Evolutionary conservation across 2,113 vertebrate genomes (phyloP), one percentile per base, ranked within the genome.

Genomic region (Tachuris rubrigastra): DNA sequence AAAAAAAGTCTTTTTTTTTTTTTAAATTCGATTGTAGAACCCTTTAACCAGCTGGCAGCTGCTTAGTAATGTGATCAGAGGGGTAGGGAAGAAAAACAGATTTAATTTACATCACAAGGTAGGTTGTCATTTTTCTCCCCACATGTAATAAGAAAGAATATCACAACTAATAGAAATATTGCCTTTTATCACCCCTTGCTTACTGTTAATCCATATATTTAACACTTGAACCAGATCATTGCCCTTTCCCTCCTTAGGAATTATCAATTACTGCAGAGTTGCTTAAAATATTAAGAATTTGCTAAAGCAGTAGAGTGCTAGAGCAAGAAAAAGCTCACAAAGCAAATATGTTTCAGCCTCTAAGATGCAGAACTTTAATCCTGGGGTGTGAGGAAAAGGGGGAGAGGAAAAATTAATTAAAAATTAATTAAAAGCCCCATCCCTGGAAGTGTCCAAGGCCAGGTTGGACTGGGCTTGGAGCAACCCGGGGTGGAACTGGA

Each of bases 311-410:
- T 6, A 31, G 53, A 37, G 6, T 1, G 3, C 30, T 35, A 30
- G 49, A 47, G 28, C 14, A 69, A 33, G 50, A 65, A 49, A 18
- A 62, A 91, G 24, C 47, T 53, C 28, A 5, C 20, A 22, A 44
- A 47, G 37, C 28, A 27, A 56, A 17, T 20, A 1, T 0, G 5
- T 33, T 39, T 37, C 39, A 30, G 27, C 42, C 8, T 6, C 0
- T 7, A 3, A 59, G 27, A 16, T 17, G 2, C 0, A 4, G 20
- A n/a, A 44, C 18, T 56, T 55, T 22, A 22, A 67, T 47, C 58
- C 8, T 22, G 30, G 14, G 50, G 1, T 37, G 37, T 12, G 22
- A 37, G 30, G 31, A 68, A 79, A 23, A 11, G 46, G 7, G 6
- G 6, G 27, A 8, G 1, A 6, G 7, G 18, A 71, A 52, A 25